Evolutionary conservation across 2,797 vertebrate species (phyloP).

Genomic region (Poecilia picta): DNA sequence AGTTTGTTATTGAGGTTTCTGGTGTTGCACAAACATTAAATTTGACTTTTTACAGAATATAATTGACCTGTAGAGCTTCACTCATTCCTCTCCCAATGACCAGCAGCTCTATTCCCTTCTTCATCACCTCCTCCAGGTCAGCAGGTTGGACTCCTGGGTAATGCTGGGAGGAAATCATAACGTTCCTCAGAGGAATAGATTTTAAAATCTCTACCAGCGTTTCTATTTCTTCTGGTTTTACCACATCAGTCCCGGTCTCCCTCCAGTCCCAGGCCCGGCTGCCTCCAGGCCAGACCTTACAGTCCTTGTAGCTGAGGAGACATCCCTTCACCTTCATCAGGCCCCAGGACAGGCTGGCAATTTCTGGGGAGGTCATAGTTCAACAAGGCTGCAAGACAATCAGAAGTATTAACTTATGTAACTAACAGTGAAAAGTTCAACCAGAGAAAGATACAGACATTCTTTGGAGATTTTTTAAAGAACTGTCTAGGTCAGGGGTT

Average conservation of each 20-base stretch:
- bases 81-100: slow-evolving; percentile 96
- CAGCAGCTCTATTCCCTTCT: slow-evolving; percentile 84
- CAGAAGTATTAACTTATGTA: not conserved
- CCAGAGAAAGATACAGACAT: not conserved
- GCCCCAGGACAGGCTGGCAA: slow-evolving; percentile 91
- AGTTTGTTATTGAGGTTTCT: not conserved
- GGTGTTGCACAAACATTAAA: not conserved
- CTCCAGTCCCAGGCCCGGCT: slow-evolving; percentile 95
- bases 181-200: not conserved
- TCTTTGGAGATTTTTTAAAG: not conserved
- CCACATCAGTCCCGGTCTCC: slow-evolving; percentile 94
- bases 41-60: not conserved
- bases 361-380: slow-evolving; percentile 91
- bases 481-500: too few species aligned
- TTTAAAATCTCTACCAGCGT: not conserved
- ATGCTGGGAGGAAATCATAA: slow-evolving; percentile 77
- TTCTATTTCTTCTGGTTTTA: not conserved
- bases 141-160: slow-evolving; percentile 92
- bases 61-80: slow-evolving; percentile 89
- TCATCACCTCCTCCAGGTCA: slow-evolving; percentile 91
- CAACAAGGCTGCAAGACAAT: not conserved
- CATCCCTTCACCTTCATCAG: slow-evolving; percentile 92
- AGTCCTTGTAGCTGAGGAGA: slow-evolving; percentile 89
- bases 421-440: not conserved
- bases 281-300: slow-evolving; percentile 96